phyloP scores from a whole-genome alignment of 2,113 vertebrate species.

The Engystomops pustulosus region DNA sequence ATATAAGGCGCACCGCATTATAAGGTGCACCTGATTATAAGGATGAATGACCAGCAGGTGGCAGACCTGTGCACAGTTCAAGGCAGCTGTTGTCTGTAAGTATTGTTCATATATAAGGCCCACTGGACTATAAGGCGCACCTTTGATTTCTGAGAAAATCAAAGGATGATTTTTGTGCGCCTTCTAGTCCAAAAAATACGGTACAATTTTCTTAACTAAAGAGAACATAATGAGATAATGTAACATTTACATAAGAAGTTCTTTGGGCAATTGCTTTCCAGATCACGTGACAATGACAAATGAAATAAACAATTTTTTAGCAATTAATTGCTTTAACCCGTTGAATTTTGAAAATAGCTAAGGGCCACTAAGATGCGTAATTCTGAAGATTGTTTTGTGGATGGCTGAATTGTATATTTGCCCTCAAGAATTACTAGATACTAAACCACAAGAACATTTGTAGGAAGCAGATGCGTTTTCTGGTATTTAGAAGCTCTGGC shows the following conservation, averaged over 20 bases:
- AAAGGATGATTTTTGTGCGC: too few species aligned
- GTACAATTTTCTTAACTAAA: too few species aligned
- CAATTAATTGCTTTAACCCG: conserved; percentile 47
- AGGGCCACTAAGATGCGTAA: not conserved
- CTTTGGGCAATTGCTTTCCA: conserved; percentile 1
- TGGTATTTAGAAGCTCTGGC: conserved; percentile 11
- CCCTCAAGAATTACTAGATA: conserved; percentile 15
- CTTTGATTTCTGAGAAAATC: too few species aligned
- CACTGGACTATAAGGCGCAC: too few species aligned
- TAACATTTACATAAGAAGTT: conserved; percentile 8
- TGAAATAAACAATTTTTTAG: not conserved
- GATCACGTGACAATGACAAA: not conserved
- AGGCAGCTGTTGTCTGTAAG: too few species aligned
- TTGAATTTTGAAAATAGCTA: not conserved
- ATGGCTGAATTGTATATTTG: conserved; percentile 31
- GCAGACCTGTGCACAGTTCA: too few species aligned
- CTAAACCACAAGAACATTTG: conserved; percentile 29
- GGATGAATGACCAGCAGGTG: too few species aligned
- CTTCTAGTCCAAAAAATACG: too few species aligned
- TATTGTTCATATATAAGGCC: too few species aligned
- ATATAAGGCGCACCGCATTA: too few species aligned
- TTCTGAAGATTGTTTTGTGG: conserved; percentile 32
- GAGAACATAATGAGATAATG: not conserved
- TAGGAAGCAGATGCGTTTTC: conserved; percentile 32
- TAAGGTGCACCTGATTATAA: too few species aligned